Percentiles rank a stretch among this genome's conserved stretches.
Conservation (phyloP, 2,888 invertebrate species). For the Meandrusa payeni region DNA sequence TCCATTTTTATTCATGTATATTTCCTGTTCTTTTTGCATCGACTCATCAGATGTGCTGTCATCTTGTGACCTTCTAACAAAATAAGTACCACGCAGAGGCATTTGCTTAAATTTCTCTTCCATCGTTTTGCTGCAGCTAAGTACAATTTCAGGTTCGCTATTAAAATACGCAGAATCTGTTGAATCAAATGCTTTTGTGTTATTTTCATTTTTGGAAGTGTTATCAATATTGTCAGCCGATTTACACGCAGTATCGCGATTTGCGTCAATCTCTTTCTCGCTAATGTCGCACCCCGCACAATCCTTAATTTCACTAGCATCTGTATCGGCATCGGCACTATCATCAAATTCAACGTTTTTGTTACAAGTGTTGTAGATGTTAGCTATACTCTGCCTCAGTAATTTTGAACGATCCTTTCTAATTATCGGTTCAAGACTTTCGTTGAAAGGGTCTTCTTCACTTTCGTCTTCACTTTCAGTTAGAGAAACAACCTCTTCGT, state of each 20-base stretch:
- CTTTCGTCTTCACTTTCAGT: slow-evolving; percentile 49
- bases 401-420: slow-evolving; percentile 45
- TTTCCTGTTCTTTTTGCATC: not conserved
- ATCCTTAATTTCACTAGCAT: slow-evolving; percentile 32
- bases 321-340: slow-evolving; percentile 28
- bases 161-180: slow-evolving; percentile 38
- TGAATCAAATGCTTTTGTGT: slow-evolving; percentile 23
- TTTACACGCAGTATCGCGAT: not conserved
- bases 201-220: slow-evolving; percentile 21
- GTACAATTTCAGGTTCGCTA: slow-evolving; percentile 25
- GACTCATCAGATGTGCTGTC: slow-evolving; percentile 13
- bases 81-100: slow-evolving; percentile 15
- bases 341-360: slow-evolving; percentile 38
- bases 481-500: slow-evolving; percentile 40
- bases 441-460: slow-evolving; percentile 46
- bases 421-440: slow-evolving; percentile 62
- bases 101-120: slow-evolving; percentile 10
- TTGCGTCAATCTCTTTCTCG: not conserved
- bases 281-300: slow-evolving; percentile 26
- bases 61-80: slow-evolving; percentile 14
- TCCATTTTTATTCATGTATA: not conserved
- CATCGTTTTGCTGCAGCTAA: slow-evolving; percentile 15
- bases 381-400: slow-evolving; percentile 31
- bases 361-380: slow-evolving; percentile 15
- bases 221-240: slow-evolving; percentile 20